These are phyloP conservation scores for Pomatostomus ruficeps DNA, from an alignment of 2,113 vertebrate genomes.

Conservation along the genomic window DNA sequence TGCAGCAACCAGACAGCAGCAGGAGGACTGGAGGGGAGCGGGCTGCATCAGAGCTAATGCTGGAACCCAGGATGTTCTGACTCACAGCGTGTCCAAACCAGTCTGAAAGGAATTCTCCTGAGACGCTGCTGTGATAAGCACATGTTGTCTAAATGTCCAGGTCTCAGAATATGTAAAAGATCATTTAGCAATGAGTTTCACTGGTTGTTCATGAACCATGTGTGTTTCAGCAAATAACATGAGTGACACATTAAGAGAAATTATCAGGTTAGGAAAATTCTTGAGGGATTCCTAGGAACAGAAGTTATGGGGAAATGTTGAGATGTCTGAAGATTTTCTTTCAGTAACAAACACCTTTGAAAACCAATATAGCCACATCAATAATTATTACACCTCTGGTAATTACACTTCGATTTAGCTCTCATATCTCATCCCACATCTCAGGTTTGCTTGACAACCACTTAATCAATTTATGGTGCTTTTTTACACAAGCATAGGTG, in stretches of 20 bases:
- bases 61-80: background rate
- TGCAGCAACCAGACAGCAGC: background rate
- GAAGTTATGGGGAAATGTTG: rapidly evolving
- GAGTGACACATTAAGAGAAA: background rate
- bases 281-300: background rate
- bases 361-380: background rate
- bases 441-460: background rate
- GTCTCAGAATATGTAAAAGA: background rate
- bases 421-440: background rate
- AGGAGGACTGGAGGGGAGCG: background rate
- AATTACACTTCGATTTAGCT: background rate
- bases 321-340: background rate
- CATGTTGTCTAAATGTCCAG: background rate
- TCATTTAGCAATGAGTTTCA: background rate
- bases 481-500: background rate
- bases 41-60: background rate
- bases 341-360: background rate
- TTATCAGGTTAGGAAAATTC: background rate
- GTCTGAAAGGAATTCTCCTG: background rate
- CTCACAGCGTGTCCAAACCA: background rate
- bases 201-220: background rate
- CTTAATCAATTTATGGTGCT: background rate
- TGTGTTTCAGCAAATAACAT: background rate
- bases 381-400: background rate
- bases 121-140: background rate